Evolutionary conservation across 2,888 invertebrate species (phyloP).

Genomic region (Embidobia sp.): DNA sequence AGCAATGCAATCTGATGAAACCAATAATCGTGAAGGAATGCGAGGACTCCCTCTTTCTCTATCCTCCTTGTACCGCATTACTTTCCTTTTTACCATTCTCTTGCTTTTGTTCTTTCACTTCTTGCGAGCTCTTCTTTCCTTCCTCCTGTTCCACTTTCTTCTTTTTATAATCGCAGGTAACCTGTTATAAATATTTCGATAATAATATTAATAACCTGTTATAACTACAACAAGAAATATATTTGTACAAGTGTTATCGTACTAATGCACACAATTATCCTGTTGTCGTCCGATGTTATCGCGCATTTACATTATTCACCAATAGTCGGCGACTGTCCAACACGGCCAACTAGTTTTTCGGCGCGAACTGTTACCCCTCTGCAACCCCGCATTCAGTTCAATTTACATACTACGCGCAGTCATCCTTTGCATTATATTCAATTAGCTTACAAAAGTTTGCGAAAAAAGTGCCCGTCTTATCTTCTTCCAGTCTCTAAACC

Average conservation of each 20-base stretch:
- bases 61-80: conserved; percentile 63
- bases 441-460: conserved; percentile 29
- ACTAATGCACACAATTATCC: conserved; percentile 53
- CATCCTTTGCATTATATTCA: conserved; percentile 9
- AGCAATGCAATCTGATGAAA: conserved; percentile 80
- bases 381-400: background rate
- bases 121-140: conserved; percentile 39
- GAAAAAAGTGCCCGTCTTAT: conserved; percentile 13
- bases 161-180: conserved; percentile 59
- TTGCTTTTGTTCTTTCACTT: conserved; percentile 53
- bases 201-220: conserved; percentile 57
- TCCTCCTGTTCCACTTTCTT: conserved; percentile 43
- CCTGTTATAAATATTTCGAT: conserved; percentile 57
- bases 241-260: conserved; percentile 54
- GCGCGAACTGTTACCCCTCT: conserved; percentile 2
- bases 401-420: conserved; percentile 25
- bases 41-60: conserved; percentile 65
- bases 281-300: conserved; percentile 37
- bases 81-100: conserved; percentile 62
- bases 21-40: conserved; percentile 81
- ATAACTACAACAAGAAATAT: conserved; percentile 43
- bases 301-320: conserved; percentile 29
- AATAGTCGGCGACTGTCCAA: conserved; percentile 16
- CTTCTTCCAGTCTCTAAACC: no score
- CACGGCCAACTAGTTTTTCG: conserved; percentile 19